Base-by-base conservation (phyloP, 2,113 vertebrate species). In the Solea senegalensis region DNA sequence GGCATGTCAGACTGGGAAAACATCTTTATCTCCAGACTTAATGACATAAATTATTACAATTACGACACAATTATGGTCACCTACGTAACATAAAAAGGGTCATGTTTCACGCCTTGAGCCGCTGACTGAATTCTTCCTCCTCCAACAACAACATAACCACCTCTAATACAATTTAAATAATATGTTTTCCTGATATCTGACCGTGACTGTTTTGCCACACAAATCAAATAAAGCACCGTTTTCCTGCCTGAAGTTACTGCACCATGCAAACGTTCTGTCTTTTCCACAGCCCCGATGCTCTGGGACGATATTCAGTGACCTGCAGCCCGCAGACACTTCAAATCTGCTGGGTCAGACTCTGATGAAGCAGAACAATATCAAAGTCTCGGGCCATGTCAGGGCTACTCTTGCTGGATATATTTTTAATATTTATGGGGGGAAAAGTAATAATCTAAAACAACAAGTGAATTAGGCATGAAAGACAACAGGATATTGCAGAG, bases 401-500 rank as follows among this genome's bases (percentile, higher is more conserved):
- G 87, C 92, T 94, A 84, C 94, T 94, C 93, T 92, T 72, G 83
- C 94, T 94, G 96, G 96, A 97, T 90, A 91, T 91, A 93, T 95
- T 95, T 96, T 95, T 96, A 95, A 96, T 97, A 95, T 92, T 95
- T 95, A 96, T 92, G 89, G 94, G 95, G 95, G 96, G 93, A 87
- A 95, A 88, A 90, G 86, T 91, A 96, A 97, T 98, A 97, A 97
- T 95, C 95, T 95, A 94, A 95, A 97, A 96, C 91, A 97, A 97
- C 95, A 95, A 78, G 82, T 72, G 82, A 94, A 94, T 94, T 94
- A 95, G 87, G 90, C 90, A 95, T 94, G 95, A 96, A 97, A 95
- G 95, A 96, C 95, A 97, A 97, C 97, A 97, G 96, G 97, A 98
- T 98, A 99, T 98, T 98, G 96, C 95, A 89, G 86, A 83, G 92